Evolutionary conservation across 2,113 vertebrate genomes (phyloP).

Genomic region (Gymnobelideus leadbeateri): DNA sequence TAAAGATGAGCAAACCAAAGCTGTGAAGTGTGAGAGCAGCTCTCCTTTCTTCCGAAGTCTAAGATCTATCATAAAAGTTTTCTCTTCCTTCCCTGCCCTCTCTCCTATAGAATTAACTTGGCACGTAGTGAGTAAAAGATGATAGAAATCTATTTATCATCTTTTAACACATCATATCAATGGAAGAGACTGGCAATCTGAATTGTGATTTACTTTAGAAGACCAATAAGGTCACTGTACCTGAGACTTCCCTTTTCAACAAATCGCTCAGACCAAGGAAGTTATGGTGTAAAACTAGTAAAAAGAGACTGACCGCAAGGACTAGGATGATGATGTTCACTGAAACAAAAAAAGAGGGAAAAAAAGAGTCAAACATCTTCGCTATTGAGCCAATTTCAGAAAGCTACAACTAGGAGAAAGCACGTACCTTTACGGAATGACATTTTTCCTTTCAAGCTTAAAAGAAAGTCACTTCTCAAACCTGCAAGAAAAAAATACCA

Average conservation of each 20-base stretch:
- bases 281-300: conserved; percentile 94
- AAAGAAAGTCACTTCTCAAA: conserved; percentile 55
- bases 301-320: conserved; percentile 90
- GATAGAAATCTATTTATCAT: neutral
- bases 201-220: neutral
- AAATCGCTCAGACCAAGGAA: conserved; percentile 94
- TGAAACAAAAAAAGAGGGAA: conserved; percentile 82
- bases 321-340: conserved; percentile 93
- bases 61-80: neutral
- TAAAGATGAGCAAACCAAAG: neutral
- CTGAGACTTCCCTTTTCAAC: conserved; percentile 89
- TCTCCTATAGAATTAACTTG: conserved; percentile 14
- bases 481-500: conserved; percentile 69
- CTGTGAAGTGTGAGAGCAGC: neutral
- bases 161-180: neutral
- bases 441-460: conserved; percentile 83
- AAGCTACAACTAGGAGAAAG: conserved; percentile 39
- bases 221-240: conserved; percentile 78
- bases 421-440: conserved; percentile 90
- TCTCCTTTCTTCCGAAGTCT: neutral
- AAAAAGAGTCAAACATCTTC: conserved; percentile 45
- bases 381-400: conserved; percentile 27
- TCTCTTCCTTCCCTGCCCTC: conserved; percentile 30
- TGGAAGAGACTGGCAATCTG: neutral
- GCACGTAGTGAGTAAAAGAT: neutral